phyloP scores from a whole-genome alignment of 2,113 vertebrate species.

The Osmerus mordax region DNA sequence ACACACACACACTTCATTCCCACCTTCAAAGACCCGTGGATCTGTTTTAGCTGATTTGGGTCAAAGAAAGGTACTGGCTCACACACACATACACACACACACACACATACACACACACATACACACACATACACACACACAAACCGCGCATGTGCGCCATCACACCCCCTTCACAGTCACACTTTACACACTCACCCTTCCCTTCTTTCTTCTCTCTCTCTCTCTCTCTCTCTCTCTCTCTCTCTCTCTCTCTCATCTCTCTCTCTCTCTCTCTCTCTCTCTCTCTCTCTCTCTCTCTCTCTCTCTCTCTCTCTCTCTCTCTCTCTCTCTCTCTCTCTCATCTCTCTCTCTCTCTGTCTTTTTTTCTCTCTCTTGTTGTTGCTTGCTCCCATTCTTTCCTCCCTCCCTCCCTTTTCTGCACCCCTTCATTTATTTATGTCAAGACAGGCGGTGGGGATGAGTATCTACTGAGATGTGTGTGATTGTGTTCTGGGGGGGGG shows the following conservation, averaged over 20 bases:
- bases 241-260: neutral
- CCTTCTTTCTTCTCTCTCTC: conserved; percentile 6
- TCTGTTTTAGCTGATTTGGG: conserved; percentile 61
- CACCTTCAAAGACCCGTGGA: conserved; percentile 56
- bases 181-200: neutral
- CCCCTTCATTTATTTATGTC: conserved; percentile 46
- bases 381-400: conserved; percentile 43
- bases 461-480: conserved; percentile 16
- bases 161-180: neutral
- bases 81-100: neutral
- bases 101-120: neutral
- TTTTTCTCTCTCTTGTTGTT: neutral
- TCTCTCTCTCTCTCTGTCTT: neutral
- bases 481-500: conserved; percentile 32
- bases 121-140: conserved; percentile 10
- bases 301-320: too few relatives aligned
- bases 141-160: neutral
- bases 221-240: neutral
- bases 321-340: neutral
- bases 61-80: conserved; percentile 47
- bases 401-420: conserved; percentile 6
- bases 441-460: conserved; percentile 32
- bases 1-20: conserved; percentile 13
- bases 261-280: neutral
- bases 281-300: neutral